phyloP scores from a whole-genome alignment of 2,113 vertebrate genomes.

The Urocolius indicus region DNA sequence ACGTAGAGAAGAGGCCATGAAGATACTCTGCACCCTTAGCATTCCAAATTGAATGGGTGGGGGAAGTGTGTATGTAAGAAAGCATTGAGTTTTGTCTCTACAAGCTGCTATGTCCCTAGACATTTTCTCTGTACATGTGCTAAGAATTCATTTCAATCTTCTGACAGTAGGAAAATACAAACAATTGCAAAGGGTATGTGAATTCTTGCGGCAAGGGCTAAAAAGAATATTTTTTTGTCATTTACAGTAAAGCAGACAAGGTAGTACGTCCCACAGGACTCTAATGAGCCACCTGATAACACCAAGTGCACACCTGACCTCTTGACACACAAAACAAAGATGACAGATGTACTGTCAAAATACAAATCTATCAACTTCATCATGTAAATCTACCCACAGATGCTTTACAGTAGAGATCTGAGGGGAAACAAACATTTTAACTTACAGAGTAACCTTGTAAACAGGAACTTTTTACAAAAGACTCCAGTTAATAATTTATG shows the following conservation, averaged over 20 bases:
- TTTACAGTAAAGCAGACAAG: slow-evolving; percentile 34
- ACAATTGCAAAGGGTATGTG: background rate
- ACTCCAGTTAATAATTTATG: slow-evolving; percentile 87
- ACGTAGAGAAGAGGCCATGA: background rate
- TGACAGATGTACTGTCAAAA: slow-evolving; percentile 77
- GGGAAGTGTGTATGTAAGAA: background rate
- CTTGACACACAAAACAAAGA: slow-evolving; percentile 52
- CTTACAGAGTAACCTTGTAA: slow-evolving; percentile 88
- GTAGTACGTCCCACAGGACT: slow-evolving; percentile 31
- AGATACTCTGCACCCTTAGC: background rate
- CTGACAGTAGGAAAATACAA: background rate
- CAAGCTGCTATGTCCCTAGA: background rate
- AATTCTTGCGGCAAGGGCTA: slow-evolving; percentile 23
- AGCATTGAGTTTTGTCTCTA: background rate
- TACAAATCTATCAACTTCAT: slow-evolving; percentile 65
- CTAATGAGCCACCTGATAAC: slow-evolving; percentile 66
- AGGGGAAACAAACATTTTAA: slow-evolving; percentile 84
- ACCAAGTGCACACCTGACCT: slow-evolving; percentile 55
- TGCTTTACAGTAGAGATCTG: slow-evolving; percentile 35
- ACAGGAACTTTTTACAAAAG: slow-evolving; percentile 88
- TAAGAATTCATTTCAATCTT: background rate
- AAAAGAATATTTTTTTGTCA: slow-evolving; percentile 23
- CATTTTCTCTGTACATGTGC: fast-evolving
- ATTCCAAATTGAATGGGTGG: background rate
- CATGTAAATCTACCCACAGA: slow-evolving; percentile 56